These are phyloP conservation scores for Telmatochromis brachygnathus DNA, from an alignment of 2,113 vertebrate genomes.

Conservation along the genomic window DNA sequence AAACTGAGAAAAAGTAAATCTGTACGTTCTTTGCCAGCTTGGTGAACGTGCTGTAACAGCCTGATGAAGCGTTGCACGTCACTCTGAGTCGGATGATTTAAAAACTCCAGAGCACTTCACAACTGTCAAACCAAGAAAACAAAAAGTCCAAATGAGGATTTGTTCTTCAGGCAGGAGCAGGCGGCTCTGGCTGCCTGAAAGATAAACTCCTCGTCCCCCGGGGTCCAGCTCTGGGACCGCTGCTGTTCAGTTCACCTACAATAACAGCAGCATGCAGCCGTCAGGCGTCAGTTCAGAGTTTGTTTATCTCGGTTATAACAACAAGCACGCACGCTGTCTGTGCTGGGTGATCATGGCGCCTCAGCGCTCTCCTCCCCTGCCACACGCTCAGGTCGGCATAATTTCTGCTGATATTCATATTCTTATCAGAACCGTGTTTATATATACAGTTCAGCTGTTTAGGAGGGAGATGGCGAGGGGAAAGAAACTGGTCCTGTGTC, in stretches of 20 bases:
- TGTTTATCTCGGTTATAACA: background rate
- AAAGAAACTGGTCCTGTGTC: background rate
- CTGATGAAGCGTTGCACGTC: background rate
- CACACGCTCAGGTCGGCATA: background rate
- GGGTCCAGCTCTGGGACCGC: background rate
- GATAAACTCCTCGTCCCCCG: background rate
- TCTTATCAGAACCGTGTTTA: background rate
- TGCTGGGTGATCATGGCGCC: background rate
- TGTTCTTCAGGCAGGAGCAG: background rate
- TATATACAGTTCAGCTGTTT: background rate
- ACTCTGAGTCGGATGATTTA: background rate
- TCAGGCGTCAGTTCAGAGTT: background rate
- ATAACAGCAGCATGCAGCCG: background rate
- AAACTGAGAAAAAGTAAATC: background rate
- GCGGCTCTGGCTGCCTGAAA: background rate
- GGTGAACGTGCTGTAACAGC: background rate
- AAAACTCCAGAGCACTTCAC: background rate
- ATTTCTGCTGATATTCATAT: background rate
- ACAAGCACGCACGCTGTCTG: background rate
- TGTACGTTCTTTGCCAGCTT: fast-evolving
- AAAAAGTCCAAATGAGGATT: background rate
- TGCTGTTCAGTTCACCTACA: background rate
- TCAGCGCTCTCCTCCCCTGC: background rate
- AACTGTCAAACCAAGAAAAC: background rate
- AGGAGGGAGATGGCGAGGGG: background rate